Evolutionary conservation across 2,113 vertebrate genomes (phyloP), one percentile per base, ranked within the genome.

Genomic region (Neomonachus schauinslandi): DNA sequence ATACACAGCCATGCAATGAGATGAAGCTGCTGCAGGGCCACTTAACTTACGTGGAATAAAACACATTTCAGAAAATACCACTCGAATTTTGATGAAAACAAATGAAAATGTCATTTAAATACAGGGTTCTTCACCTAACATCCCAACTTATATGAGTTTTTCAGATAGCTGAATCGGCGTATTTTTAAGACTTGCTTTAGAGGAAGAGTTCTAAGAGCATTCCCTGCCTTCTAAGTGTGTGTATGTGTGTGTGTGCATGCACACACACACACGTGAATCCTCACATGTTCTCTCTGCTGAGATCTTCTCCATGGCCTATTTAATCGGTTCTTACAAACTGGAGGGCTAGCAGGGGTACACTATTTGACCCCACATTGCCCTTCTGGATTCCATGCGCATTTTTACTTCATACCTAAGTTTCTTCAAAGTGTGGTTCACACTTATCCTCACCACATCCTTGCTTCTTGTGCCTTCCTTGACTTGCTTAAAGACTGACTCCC

Each of bases 61-160:
- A 80, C 22, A 63, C 49, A 51, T 13, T 86, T 61, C 72, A 65
- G 80, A 95, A 97, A 95, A 91, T 49, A 51, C 4, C 76, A 82
- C 24, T 57, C 92, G 42, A 69, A 59, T 36, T 63, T 95, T 46
- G n/a, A 96, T 76, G 69, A 82, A 85, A 77, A 88, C 49, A 59
- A 61, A 80, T 63, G 21, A 97, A 97, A 96, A 83, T 86, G 19
- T 82, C 82, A 71, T n/a, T 80, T 89, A 91, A 87, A 92, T 71
- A 49, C 19, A 57, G 15, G 31, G 57, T 21, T 59, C 46, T 81
- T 89, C 65, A 61, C 26, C n/a, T 93, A 74, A 24, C 49, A 51
- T 61, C 80, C 33, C 69, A 51, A 83, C 51, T 69, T 33, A 28
- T 14, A 36, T 84, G 71, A 91, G 24, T 57, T 86, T 94, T 86